Conservation (phyloP, 1,140 invertebrate genomes). For the Phocides pigmalion region DNA sequence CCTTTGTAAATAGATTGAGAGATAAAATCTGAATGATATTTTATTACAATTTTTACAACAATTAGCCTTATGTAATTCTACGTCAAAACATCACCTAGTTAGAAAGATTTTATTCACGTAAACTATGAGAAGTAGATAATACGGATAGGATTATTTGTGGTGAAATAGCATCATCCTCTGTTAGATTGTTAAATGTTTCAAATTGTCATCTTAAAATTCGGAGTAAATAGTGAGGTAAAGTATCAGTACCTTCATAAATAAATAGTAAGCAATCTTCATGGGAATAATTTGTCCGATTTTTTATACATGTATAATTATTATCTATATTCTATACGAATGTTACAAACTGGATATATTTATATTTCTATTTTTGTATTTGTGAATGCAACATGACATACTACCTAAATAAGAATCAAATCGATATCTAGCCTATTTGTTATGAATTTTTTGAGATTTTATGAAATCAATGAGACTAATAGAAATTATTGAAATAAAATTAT, state of each 20-base stretch:
- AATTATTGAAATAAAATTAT: constrained; percentile 76
- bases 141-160: constrained; percentile 29
- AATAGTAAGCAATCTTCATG: constrained; percentile 23
- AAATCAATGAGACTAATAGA: constrained; percentile 65
- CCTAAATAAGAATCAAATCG: constrained; percentile 50
- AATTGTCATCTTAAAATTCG: constrained; percentile 34
- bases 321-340: constrained; percentile 51
- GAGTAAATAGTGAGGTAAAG: constrained; percentile 16
- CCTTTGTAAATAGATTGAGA: constrained; percentile 71
- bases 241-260: constrained; percentile 7
- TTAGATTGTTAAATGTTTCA: constrained; percentile 53
- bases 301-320: constrained; percentile 33
- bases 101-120: constrained; percentile 55
- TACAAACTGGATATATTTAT: constrained; percentile 54
- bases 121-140: constrained; percentile 56
- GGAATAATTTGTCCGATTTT: constrained; percentile 39
- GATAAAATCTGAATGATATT: constrained; percentile 76
- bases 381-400: constrained; percentile 59
- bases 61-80: constrained; percentile 59
- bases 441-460: constrained; percentile 54
- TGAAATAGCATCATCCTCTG: constrained; percentile 40
- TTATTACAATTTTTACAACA: constrained; percentile 71
- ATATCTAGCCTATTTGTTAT: constrained; percentile 37
- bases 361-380: constrained; percentile 69
- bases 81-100: constrained; percentile 59